These are phyloP conservation scores for Campopleginae sp. DNA, from an alignment of 2,888 invertebrate genomes.

Conservation along the genomic window DNA sequence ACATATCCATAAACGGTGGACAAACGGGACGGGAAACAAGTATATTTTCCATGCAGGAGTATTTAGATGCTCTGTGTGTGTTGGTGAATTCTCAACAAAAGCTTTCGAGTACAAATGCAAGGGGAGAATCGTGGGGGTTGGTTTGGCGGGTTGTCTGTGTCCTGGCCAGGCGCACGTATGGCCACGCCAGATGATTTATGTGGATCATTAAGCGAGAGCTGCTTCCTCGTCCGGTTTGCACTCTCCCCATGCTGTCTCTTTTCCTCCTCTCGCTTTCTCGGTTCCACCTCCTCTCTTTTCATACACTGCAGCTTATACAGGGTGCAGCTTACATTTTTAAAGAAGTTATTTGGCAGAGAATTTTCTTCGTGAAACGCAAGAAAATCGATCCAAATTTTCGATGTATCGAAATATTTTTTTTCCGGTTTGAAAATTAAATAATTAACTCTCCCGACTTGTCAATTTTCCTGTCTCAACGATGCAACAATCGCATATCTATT, in stretches of 20 bases:
- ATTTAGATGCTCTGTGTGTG: slow-evolving; percentile 1
- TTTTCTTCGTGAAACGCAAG: neutral
- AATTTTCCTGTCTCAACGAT: no score
- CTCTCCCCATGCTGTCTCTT: slow-evolving; percentile 33
- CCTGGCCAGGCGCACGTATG: slow-evolving; percentile 63
- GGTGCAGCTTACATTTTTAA: neutral
- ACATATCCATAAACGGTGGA: slow-evolving; percentile 54
- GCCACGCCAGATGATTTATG: slow-evolving; percentile 68
- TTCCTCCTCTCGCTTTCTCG: slow-evolving; percentile 16
- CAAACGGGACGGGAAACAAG: slow-evolving; percentile 44
- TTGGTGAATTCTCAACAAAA: slow-evolving; percentile 16
- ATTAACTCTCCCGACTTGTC: neutral
- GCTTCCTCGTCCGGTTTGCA: slow-evolving; percentile 61
- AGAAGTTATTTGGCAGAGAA: neutral
- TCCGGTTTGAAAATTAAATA: neutral
- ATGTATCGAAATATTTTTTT: neutral
- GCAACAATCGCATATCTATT: neutral
- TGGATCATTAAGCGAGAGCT: slow-evolving; percentile 68
- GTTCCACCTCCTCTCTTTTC: slow-evolving; percentile 45
- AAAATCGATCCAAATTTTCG: neutral
- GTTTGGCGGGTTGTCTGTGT: slow-evolving; percentile 64
- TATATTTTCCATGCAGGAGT: slow-evolving; percentile 13
- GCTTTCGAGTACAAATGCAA: slow-evolving; percentile 32
- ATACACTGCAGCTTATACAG: slow-evolving; percentile 16
- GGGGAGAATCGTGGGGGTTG: slow-evolving; percentile 23